phyloP scores from a whole-genome alignment of 1,140 invertebrate genomes.

The Aphelenchoides besseyi region DNA sequence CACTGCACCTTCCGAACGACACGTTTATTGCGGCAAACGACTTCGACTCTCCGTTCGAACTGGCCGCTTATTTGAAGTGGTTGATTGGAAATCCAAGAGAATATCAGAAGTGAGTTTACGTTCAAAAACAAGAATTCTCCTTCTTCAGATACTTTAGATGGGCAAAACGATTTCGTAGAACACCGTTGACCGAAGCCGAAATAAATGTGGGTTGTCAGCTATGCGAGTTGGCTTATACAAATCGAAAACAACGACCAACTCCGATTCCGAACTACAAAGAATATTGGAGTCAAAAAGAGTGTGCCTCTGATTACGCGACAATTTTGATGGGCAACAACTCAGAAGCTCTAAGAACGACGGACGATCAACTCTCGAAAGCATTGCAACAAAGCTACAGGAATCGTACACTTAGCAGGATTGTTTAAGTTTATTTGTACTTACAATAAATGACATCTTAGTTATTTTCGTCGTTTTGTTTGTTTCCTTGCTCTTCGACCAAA shows the following conservation, averaged over 20 bases:
- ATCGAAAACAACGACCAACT: not conserved
- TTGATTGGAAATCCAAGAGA: not conserved
- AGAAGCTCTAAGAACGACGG: no score
- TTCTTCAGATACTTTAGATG: conserved; percentile 11
- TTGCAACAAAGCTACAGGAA: no score
- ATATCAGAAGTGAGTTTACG: no score
- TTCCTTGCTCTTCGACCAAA: no score
- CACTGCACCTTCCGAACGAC: not conserved
- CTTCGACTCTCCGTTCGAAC: not conserved
- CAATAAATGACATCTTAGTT: no score
- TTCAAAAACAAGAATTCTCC: no score
- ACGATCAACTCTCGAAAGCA: no score
- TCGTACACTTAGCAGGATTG: conserved; percentile 1
- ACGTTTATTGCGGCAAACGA: conserved; percentile 14
- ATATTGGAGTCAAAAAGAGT: no score
- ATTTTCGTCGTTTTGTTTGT: no score
- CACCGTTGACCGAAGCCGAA: not conserved
- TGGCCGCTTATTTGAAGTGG: conserved; percentile 1
- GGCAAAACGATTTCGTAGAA: not conserved
- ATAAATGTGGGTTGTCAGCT: not conserved
- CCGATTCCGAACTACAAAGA: not conserved
- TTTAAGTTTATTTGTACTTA: not conserved
- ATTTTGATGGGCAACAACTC: no score
- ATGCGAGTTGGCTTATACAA: not conserved
- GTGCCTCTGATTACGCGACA: no score